Percentiles rank a stretch among this genome's conserved stretches.
phyloP scores from a whole-genome alignment of 2,113 vertebrate species.

The Rhegmatorhina hoffmannsi region DNA sequence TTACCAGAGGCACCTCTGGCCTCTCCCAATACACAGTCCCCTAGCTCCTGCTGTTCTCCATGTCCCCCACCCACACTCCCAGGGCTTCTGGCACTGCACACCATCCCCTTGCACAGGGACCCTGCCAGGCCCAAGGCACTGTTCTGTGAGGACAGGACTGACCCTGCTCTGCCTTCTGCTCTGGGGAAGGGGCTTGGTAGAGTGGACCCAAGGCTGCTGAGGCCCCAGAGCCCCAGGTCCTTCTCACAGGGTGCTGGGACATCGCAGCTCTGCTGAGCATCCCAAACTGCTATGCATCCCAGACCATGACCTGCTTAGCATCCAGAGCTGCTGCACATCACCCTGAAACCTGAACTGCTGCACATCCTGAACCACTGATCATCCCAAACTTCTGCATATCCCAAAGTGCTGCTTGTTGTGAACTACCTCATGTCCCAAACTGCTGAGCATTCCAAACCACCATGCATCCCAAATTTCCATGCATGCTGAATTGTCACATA shows the following conservation, averaged over 20 bases:
- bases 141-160: not conserved
- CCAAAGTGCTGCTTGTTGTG: not conserved
- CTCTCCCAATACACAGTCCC: not conserved
- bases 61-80: accelerated
- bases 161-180: not conserved
- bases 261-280: accelerated
- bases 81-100: not conserved
- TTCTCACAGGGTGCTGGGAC: not conserved
- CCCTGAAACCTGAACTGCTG: not conserved
- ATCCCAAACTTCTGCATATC: not conserved
- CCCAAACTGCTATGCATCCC: not conserved
- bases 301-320: not conserved
- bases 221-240: not conserved
- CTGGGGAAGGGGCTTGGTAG: accelerated
- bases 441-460: no score
- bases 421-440: not conserved
- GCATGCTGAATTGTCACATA: not conserved
- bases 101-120: not conserved
- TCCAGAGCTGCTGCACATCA: not conserved
- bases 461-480: not conserved
- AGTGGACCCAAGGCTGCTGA: accelerated
- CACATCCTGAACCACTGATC: not conserved
- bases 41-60: not conserved
- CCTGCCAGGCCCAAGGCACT: not conserved
- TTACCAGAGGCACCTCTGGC: not conserved